Conservation (phyloP, 2,888 invertebrate species). For the Fissipunctia ypsillon region DNA sequence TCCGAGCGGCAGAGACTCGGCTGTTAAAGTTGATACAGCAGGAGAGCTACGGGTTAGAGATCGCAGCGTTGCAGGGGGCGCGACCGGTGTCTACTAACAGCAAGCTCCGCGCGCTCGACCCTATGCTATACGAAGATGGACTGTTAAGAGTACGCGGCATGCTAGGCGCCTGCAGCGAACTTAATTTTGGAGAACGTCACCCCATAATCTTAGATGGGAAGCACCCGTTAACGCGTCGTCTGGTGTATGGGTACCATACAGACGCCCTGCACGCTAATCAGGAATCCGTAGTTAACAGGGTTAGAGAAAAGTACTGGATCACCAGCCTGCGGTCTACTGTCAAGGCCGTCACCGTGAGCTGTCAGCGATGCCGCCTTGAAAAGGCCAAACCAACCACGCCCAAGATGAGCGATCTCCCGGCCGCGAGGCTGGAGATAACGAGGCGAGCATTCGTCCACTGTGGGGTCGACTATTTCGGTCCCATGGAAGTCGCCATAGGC, state of each 20-base stretch:
- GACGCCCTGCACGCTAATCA: too few species aligned
- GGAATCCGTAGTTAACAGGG: too few species aligned
- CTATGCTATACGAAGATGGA: neutral
- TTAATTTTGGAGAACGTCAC: neutral
- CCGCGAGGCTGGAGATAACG: too few species aligned
- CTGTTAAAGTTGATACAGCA: neutral
- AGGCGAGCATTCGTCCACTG: too few species aligned
- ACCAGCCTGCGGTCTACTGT: too few species aligned
- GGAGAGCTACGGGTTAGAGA: neutral
- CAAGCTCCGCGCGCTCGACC: neutral
- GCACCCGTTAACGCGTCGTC: neutral
- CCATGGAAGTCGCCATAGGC: too few species aligned
- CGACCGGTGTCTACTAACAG: neutral
- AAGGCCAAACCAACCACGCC: too few species aligned
- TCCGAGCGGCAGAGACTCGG: accelerated
- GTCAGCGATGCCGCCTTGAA: too few species aligned
- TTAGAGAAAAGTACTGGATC: too few species aligned
- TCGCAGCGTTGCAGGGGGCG: neutral
- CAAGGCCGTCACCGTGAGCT: too few species aligned
- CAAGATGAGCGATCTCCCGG: too few species aligned
- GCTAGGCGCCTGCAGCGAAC: neutral
- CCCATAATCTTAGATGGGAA: neutral
- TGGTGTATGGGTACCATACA: neutral
- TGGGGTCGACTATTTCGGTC: too few species aligned
- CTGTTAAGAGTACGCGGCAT: neutral